These are phyloP conservation scores for Malachius bipustulatus DNA, from an alignment of 2,888 invertebrate genomes.

Conservation along the genomic window DNA sequence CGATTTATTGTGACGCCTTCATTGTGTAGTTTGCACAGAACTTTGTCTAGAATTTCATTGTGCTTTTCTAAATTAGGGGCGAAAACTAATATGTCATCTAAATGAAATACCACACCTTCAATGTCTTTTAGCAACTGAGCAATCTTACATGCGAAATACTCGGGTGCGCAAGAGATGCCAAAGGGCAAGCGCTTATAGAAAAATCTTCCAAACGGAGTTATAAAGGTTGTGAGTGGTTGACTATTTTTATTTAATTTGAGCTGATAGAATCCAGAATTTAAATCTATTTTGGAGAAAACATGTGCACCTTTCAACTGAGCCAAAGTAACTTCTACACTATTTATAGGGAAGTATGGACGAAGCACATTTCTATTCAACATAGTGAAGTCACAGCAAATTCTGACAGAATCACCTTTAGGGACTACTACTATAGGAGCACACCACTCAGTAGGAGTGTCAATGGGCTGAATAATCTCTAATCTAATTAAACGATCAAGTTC, in stretches of 20 bases:
- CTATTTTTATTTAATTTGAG: constrained; percentile 5
- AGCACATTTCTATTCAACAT: constrained; percentile 3
- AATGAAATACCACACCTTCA: not conserved
- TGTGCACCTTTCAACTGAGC: constrained; percentile 3
- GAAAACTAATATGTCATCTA: constrained; percentile 7
- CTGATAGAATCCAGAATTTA: constrained; percentile 8
- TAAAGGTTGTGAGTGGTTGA: constrained; percentile 10
- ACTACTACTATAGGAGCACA: constrained; percentile 2
- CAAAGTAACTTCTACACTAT: not conserved
- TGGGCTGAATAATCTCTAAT: constrained; percentile 3
- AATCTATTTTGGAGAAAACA: not conserved
- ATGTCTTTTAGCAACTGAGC: constrained; percentile 2
- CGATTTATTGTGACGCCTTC: constrained; percentile 7
- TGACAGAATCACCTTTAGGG: constrained; percentile 1
- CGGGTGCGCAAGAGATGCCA: constrained; percentile 8
- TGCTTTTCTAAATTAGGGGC: constrained; percentile 11
- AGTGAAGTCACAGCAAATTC: constrained; percentile 4
- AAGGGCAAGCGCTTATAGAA: constrained; percentile 9
- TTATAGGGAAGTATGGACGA: constrained; percentile 4
- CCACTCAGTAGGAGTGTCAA: constrained; percentile 2
- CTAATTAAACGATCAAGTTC: not conserved
- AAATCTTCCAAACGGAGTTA: constrained; percentile 10
- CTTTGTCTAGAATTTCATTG: constrained; percentile 8
- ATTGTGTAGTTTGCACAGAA: constrained; percentile 6
- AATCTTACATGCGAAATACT: constrained; percentile 4